Base-by-base conservation (phyloP, 2,888 invertebrate species). In the Imbricaverruca yamaguchii region DNA sequence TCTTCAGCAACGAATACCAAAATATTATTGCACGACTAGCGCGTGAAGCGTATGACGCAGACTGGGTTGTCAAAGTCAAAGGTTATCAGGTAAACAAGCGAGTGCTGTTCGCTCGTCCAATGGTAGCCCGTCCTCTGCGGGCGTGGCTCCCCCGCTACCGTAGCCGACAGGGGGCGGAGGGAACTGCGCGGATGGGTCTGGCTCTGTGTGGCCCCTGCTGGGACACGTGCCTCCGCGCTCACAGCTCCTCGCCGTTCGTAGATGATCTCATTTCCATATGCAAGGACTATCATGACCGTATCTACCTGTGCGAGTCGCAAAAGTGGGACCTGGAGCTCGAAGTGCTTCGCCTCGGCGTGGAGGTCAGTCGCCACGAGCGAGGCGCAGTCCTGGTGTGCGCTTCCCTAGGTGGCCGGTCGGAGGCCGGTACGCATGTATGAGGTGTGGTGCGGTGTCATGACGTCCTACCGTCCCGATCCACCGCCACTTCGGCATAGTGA, bases 241-340 rank as follows among this genome's bases (percentile, higher is more conserved):
- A 39, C 39, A 1, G 39, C 39, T 39, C 39, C 39, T 55, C 56
- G 78, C 57, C 79, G 57, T 80, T 83, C 84, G 78, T 92, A 93
- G 94, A 91, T 89, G 90, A 92, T 90, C 93, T 96, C 91, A 93
- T 93, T 92, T 92, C 92, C 92, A 93, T 96, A 91, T 92, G 94
- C 91, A 92, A 94, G 93, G 93, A 94, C 91, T 95, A 97, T 92
- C 93, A 94, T 93, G 93, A 94, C 90, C 95, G 96, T 92, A 93
- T 97, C 92, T 93, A 93, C 92, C 91, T 93, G 91, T 94, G 97
- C 92, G 98, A 98, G 92, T 94, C 95, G 91, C 96, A 96, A 91
- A 98, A 98, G 92, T 98, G 97, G 94, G 98, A 98, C 94, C 96
- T 98, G 94, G 98, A 98, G 93, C 94, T 94, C 91, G 96, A 97